Conservation (phyloP, 2,113 vertebrate species). For the Lutjanus erythropterus region DNA sequence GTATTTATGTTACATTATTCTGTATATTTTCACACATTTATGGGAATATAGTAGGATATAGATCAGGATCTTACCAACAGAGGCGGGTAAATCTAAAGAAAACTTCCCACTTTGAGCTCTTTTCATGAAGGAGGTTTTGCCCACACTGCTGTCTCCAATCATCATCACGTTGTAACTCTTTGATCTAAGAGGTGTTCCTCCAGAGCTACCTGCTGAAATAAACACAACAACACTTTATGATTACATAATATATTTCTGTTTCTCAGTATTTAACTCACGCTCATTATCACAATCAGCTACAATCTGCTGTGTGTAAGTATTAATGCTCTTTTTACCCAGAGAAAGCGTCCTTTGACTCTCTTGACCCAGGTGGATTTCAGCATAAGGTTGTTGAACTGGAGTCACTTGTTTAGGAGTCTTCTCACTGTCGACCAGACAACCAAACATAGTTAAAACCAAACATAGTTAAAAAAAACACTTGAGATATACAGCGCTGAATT, state of each 20-base stretch:
- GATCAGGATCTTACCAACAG: constrained; percentile 88
- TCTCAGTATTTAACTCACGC: neutral
- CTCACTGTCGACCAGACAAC: constrained; percentile 49
- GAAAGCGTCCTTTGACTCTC: constrained; percentile 23
- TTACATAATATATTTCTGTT: neutral
- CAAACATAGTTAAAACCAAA: neutral
- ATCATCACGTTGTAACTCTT: constrained; percentile 90
- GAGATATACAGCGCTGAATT: too few relatives aligned
- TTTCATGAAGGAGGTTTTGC: constrained; percentile 93
- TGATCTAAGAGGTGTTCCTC: constrained; percentile 46
- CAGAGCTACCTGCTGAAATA: constrained; percentile 15
- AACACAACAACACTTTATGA: constrained; percentile 12
- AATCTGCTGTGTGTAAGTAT: neutral
- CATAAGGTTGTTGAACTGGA: neutral
- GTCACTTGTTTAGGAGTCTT: neutral
- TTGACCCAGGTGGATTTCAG: constrained; percentile 19
- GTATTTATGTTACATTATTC: constrained; percentile 15
- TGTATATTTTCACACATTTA: constrained; percentile 7
- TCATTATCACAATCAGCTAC: neutral
- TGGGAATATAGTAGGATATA: neutral
- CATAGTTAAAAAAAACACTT: too few relatives aligned
- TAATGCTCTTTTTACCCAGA: constrained; percentile 52
- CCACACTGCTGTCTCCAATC: constrained; percentile 91
- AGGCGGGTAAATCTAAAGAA: constrained; percentile 76
- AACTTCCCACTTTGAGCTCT: constrained; percentile 86